A percentile compares a stretch with the other conserved stretches of the same genome.
phyloP scores from a whole-genome alignment of 2,888 invertebrate genomes.

The Agrilus cyanescens region DNA sequence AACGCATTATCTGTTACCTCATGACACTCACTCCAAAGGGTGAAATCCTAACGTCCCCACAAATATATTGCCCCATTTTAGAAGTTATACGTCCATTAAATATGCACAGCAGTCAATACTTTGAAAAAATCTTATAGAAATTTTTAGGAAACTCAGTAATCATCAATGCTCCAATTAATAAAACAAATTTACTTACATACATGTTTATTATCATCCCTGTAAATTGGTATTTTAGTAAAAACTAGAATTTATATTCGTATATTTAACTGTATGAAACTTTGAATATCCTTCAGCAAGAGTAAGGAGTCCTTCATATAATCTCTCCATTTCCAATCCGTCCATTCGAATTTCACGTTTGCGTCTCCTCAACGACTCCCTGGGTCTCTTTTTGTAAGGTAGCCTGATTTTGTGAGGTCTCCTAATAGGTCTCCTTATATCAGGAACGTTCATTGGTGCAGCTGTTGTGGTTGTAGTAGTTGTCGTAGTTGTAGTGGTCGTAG shows the following conservation, averaged over 20 bases:
- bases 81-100: no score
- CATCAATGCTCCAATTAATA: no score
- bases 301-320: constrained; percentile 40
- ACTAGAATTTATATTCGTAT: constrained; percentile 22
- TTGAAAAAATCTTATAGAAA: no score
- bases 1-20: neutral
- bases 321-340: constrained; percentile 25
- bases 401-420: neutral
- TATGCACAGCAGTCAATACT: no score
- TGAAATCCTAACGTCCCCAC: no score
- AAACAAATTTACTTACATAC: no score
- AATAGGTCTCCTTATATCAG: constrained; percentile 6
- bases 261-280: constrained; percentile 33
- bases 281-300: constrained; percentile 46
- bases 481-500: constrained; percentile 19
- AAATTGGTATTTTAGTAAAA: neutral
- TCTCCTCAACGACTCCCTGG: constrained; percentile 1
- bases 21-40: no score
- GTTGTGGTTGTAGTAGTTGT: constrained; percentile 2
- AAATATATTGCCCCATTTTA: no score
- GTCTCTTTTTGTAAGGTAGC: constrained; percentile 1
- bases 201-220: neutral
- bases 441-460: constrained; percentile 10
- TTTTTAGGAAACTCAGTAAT: no score
- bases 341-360: constrained; percentile 16